Evolutionary conservation across 2,797 vertebrate genomes (phyloP).

Genomic region (Helicolenus hilgendorfi): DNA sequence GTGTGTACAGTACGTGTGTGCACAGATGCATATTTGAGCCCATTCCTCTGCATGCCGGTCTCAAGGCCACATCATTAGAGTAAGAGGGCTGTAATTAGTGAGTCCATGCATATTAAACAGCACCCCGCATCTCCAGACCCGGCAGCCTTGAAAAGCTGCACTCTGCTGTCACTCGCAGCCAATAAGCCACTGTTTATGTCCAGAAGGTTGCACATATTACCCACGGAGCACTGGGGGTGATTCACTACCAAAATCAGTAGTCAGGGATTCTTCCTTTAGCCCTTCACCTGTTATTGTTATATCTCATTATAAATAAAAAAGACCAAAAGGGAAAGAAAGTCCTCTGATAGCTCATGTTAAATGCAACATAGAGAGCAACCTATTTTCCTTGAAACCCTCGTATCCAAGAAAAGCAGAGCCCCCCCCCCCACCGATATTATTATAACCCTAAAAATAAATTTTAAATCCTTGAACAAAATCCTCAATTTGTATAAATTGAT

Average conservation of each 20-base stretch:
- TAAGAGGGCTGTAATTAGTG: constrained; percentile 87
- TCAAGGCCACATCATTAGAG: constrained; percentile 87
- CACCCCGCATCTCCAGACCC: constrained; percentile 68
- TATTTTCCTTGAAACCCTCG: too few relatives aligned
- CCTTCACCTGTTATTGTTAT: constrained; percentile 23
- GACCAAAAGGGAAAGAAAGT: neutral
- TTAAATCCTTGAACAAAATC: too few relatives aligned
- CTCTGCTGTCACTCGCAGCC: constrained; percentile 70
- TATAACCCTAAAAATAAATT: too few relatives aligned
- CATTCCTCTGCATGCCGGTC: constrained; percentile 64
- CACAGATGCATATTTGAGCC: constrained; percentile 46
- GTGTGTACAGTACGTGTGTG: neutral
- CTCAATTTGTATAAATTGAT: too few relatives aligned
- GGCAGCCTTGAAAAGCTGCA: constrained; percentile 69
- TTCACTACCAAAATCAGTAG: constrained; percentile 43
- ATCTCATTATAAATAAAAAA: constrained; percentile 23
- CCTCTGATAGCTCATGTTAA: constrained; percentile 23
- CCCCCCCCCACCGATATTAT: too few relatives aligned
- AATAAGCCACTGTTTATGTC: constrained; percentile 63
- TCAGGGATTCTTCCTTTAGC: constrained; percentile 22
- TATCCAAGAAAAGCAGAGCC: too few relatives aligned
- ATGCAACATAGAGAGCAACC: neutral
- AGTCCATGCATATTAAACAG: constrained; percentile 89
- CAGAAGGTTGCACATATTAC: constrained; percentile 67
- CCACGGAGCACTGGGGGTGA: constrained; percentile 43